Conservation (phyloP, 1,140 invertebrate genomes). For the Drosophila bocqueti region DNA sequence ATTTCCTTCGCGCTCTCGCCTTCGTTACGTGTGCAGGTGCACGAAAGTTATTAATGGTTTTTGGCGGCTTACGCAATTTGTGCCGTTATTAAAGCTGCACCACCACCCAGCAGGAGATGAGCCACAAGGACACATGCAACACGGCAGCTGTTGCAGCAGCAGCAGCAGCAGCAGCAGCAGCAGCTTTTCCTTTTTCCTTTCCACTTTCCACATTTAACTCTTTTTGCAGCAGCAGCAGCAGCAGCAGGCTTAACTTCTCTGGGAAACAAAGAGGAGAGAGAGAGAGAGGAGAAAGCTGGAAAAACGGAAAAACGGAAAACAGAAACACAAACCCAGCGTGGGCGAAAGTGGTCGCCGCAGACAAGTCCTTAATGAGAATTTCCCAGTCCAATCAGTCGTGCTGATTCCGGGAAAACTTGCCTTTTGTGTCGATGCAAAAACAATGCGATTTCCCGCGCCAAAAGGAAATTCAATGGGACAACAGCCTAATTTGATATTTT, state of each 20-base stretch:
- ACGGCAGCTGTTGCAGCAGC: slow-evolving; percentile 15
- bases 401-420: slow-evolving; percentile 27
- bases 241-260: slow-evolving; percentile 45
- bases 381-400: slow-evolving; percentile 29
- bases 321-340: slow-evolving; percentile 1
- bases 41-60: slow-evolving; percentile 76
- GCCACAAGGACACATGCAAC: slow-evolving; percentile 33
- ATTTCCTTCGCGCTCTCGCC: slow-evolving; percentile 15
- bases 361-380: slow-evolving; percentile 46
- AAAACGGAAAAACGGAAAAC: neutral
- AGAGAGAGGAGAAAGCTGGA: neutral
- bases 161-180: neutral
- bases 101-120: slow-evolving; percentile 10
- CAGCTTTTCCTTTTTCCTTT: slow-evolving; percentile 1
- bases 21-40: slow-evolving; percentile 57
- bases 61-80: slow-evolving; percentile 74
- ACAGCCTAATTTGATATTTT: slow-evolving; percentile 20
- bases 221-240: neutral
- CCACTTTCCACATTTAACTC: slow-evolving; percentile 2
- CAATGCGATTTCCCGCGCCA: slow-evolving; percentile 19
- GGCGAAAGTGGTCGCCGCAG: slow-evolving; percentile 15
- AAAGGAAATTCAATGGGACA: slow-evolving; percentile 12
- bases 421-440: slow-evolving; percentile 25
- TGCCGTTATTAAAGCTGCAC: slow-evolving; percentile 65
- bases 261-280: neutral